Base-by-base conservation (phyloP, 2,888 invertebrate genomes). In the Amaurobius ferox region DNA sequence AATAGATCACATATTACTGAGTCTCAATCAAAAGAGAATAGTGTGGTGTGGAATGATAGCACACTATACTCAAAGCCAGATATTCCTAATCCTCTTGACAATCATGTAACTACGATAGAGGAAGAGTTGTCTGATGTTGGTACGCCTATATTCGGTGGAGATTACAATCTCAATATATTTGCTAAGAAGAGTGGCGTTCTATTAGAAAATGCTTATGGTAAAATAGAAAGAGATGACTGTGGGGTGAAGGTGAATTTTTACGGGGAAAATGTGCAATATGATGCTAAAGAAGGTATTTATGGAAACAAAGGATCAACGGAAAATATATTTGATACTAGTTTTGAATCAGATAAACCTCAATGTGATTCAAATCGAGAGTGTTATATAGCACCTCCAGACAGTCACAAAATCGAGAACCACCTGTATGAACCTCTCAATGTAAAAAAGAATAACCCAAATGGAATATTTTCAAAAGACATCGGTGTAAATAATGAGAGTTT, bases 191-290 rank as follows among this genome's bases (percentile, higher is more conserved):
- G 80, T 26, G 80, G 80, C 7, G 73, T 81, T 13, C 44, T 81
- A 1, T 40, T 81, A 28, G 80, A 81, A 28, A 81, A 81, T 26
- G 80, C 80, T 13, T 81, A 68, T 29, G 80, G 80, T 11, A 81
- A 81, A 29, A 74, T 81, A 26, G 80, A 74, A 6, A 35, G 80
- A 7, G 80, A 81, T n/a, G 74, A 81, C 32, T 74, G 48, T 26
- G 80, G 80, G 1, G 80, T 81, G 44, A 72, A 81, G n/a, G 80
- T 81, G 16, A 81, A 81, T 68, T 81, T 81, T 32, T 81, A 81
- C 26, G 61, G 62, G 9, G 68, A 44, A 40, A 80, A 73, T 61
- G 68, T 55, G 39, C 74, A 62, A 40, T 74, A 62, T 29, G 79
- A 80, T 23, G 55, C 40, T 48, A 66, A 72, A 13, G 55, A 64